A percentile compares a stretch with the other conserved stretches of the same genome.
These are phyloP conservation scores for Leucania comma DNA, from an alignment of 2,888 invertebrate genomes.

Conservation along the genomic window DNA sequence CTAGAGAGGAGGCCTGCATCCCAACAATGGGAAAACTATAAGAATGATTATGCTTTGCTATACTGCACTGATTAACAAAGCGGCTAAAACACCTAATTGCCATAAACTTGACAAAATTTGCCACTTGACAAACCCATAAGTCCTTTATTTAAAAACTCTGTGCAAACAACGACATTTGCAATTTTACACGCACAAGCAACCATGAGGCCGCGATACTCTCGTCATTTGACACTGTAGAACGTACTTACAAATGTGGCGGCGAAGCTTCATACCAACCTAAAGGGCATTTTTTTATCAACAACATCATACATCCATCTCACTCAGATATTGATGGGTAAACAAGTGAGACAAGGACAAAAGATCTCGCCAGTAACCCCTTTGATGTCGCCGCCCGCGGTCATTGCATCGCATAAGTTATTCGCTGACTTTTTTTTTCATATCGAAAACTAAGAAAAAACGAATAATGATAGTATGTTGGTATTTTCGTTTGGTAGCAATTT, in stretches of 20 bases:
- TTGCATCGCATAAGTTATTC: constrained; percentile 84
- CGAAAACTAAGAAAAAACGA: constrained; percentile 85
- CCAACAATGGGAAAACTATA: too few relatives aligned
- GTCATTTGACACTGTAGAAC: constrained; percentile 70
- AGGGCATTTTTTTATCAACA: constrained; percentile 82
- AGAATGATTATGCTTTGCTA: too few relatives aligned
- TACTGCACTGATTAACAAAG: background rate
- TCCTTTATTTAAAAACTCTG: constrained; percentile 27
- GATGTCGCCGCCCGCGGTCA: constrained; percentile 86
- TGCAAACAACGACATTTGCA: constrained; percentile 65
- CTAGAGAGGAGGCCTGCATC: too few relatives aligned
- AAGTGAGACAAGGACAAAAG: constrained; percentile 70
- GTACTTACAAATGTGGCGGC: constrained; percentile 71
- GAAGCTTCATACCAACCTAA: constrained; percentile 78
- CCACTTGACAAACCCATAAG: constrained; percentile 26
- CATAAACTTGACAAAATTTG: constrained; percentile 27
- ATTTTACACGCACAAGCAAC: constrained; percentile 67
- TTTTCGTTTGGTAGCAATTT: constrained; percentile 85
- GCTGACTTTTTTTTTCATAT: constrained; percentile 82
- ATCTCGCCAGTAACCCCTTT: constrained; percentile 83
- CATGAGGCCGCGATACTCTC: constrained; percentile 62
- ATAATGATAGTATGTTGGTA: constrained; percentile 78
- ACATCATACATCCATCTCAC: constrained; percentile 70
- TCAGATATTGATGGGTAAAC: constrained; percentile 50
- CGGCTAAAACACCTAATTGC: background rate